Percentiles rank a stretch among this genome's conserved stretches.
Evolutionary conservation across 1,140 invertebrate genomes (phyloP).

Genomic region (Hirudo medicinalis): DNA sequence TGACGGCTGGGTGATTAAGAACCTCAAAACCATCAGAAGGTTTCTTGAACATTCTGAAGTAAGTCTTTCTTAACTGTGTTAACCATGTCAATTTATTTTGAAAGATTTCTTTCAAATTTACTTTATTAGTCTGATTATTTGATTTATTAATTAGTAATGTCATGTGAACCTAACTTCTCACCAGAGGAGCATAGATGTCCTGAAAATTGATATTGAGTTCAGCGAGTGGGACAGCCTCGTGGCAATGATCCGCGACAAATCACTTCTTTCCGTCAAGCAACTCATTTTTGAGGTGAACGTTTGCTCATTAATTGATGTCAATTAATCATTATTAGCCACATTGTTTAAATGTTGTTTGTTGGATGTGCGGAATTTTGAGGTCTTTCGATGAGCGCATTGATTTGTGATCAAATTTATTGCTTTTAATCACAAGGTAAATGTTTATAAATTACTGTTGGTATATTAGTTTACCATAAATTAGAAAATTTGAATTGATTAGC

Average conservation of each 20-base stretch:
- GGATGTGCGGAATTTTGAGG: neutral
- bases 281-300: constrained; percentile 14
- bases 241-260: constrained; percentile 17
- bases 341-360: neutral
- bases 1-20: constrained; percentile 15
- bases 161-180: neutral
- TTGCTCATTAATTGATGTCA: neutral
- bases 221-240: constrained; percentile 16
- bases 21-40: constrained; percentile 14
- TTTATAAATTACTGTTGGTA: too few species aligned
- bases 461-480: too few species aligned
- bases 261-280: constrained; percentile 16
- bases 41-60: constrained; percentile 17
- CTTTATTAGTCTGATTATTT: neutral
- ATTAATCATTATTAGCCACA: neutral
- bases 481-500: too few species aligned
- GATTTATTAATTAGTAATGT: neutral
- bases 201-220: constrained; percentile 21
- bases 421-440: too few species aligned
- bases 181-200: constrained; percentile 16
- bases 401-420: too few species aligned
- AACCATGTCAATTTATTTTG: neutral
- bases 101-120: neutral
- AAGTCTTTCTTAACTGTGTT: neutral
- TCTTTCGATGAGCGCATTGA: too few species aligned